A percentile compares a stretch with the other conserved stretches of the same genome.
phyloP scores from a whole-genome alignment of 2,113 vertebrate species.

The Felis catus region F.catus_Fca126_mat1.0 CM031413.1:35845001-35845500 shows the following conservation, averaged over 20 bases:
- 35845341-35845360: background rate
- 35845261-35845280: background rate
- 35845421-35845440: background rate
- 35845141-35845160: accelerated
- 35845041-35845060: background rate
- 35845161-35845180: background rate
- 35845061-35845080: background rate
- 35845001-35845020: background rate
- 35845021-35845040: background rate
- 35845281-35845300: background rate
- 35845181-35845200: background rate
- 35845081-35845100: background rate
- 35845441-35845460: background rate
- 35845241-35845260: background rate
- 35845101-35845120: background rate
- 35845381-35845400: background rate
- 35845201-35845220: background rate
- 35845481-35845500: background rate
- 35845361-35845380: background rate
- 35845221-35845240: background rate
- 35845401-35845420: background rate
- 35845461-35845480: background rate
- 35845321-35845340: background rate
- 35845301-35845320: background rate
- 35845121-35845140: background rate